A percentile compares a stretch with the other conserved stretches of the same genome.
These are phyloP conservation scores for Polypterus bichir DNA, from an alignment of 2,113 vertebrate species.

Conservation along the genomic window DNA sequence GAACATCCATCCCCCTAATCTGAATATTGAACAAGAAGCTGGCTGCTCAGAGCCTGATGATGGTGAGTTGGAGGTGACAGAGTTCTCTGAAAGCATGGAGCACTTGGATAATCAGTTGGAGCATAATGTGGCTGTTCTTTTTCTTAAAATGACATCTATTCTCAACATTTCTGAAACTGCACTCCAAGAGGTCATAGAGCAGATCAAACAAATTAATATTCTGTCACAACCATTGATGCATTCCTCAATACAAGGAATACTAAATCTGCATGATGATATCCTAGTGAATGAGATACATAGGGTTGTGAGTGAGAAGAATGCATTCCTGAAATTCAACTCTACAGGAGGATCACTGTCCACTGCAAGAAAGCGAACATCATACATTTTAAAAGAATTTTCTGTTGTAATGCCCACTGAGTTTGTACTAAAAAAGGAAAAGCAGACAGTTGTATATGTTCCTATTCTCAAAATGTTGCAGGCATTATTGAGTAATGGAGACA, in stretches of 20 bases:
- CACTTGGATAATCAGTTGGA: slow-evolving; percentile 8
- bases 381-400: too few relatives aligned
- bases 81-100: too few relatives aligned
- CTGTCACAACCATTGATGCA: slow-evolving; percentile 5
- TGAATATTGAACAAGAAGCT: too few relatives aligned
- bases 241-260: slow-evolving; percentile 2
- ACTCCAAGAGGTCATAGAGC: slow-evolving; percentile 4
- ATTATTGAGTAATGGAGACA: too few relatives aligned
- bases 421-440: too few relatives aligned
- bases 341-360: neutral
- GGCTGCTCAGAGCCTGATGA: too few relatives aligned
- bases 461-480: too few relatives aligned
- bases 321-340: neutral
- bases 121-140: slow-evolving; percentile 7
- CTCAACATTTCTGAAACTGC: slow-evolving; percentile 5
- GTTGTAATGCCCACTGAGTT: too few relatives aligned
- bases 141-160: slow-evolving; percentile 12
- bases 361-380: too few relatives aligned
- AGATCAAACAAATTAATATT: slow-evolving; percentile 8
- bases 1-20: too few relatives aligned
- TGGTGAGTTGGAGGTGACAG: too few relatives aligned
- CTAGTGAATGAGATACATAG: slow-evolving; percentile 4
- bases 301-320: slow-evolving; percentile 7
- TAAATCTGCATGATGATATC: neutral
- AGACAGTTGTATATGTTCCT: too few relatives aligned